Evolutionary conservation across 2,888 invertebrate species (phyloP).

Genomic region (Biston betularia): DNA sequence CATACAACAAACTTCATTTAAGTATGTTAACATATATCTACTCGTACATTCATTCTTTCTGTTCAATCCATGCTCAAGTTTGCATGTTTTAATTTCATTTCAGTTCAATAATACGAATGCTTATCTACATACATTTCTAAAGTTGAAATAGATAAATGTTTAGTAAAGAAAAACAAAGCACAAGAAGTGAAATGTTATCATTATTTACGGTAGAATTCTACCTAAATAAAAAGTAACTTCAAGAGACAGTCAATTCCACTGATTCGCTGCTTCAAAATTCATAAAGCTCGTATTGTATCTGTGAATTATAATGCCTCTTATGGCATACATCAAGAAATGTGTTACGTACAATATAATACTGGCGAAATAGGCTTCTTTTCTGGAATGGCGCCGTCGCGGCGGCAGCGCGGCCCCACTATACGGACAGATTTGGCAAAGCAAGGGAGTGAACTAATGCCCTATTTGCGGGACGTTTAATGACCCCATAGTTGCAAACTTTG

Average conservation of each 20-base stretch:
- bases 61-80: no score
- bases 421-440: conserved; percentile 57
- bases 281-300: conserved; percentile 34
- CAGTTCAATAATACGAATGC: no score
- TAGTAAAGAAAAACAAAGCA: no score
- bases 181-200: no score
- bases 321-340: conserved; percentile 60
- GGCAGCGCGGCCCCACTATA: conserved; percentile 41
- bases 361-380: conserved; percentile 57
- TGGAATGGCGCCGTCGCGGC: conserved; percentile 53
- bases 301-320: conserved; percentile 44
- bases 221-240: background rate
- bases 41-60: no score
- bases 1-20: no score
- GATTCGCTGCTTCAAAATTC: conserved; percentile 11
- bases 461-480: conserved; percentile 60
- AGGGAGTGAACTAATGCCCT: conserved; percentile 56
- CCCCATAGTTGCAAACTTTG: conserved; percentile 50
- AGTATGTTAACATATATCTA: no score
- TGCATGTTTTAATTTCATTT: no score
- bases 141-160: no score
- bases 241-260: background rate
- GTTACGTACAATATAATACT: conserved; percentile 49
- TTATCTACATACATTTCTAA: no score
- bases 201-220: background rate